Percentiles rank a stretch among this genome's conserved stretches.
These are phyloP conservation scores for Montipora efflorescens DNA, from an alignment of 64 coral and sea anemone genomes.

Conservation along the genomic window DNA sequence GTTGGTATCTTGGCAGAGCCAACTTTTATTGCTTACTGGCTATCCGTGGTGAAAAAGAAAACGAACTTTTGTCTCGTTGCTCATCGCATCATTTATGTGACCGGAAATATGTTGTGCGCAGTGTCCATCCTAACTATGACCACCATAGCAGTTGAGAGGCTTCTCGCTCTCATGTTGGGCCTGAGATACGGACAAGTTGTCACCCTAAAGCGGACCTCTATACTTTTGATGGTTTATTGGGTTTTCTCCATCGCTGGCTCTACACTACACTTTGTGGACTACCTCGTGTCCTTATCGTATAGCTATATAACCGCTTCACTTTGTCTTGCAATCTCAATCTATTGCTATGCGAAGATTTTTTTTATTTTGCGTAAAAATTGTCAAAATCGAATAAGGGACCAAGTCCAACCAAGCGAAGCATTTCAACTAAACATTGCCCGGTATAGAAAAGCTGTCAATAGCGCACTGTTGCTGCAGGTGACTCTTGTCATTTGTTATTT, in stretches of 20 bases:
- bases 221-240: neutral
- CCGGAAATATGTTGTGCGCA: neutral
- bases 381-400: neutral
- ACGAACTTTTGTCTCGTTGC: neutral
- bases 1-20: constrained; percentile 8
- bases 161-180: neutral
- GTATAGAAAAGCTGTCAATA: constrained; percentile 24
- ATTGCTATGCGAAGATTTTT: neutral
- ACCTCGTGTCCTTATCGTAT: neutral
- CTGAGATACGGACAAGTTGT: constrained; percentile 31
- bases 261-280: neutral
- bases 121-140: constrained; percentile 2
- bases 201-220: neutral
- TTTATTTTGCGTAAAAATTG: neutral
- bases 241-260: neutral
- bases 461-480: constrained; percentile 22
- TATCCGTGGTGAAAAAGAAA: neutral
- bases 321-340: neutral
- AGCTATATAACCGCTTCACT: neutral
- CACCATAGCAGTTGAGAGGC: neutral
- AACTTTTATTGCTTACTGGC: neutral
- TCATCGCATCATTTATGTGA: neutral
- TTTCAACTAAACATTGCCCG: neutral
- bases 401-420: neutral
- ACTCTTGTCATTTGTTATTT: constrained; percentile 9